phyloP scores from a whole-genome alignment of 2,797 vertebrate genomes.

The Merluccius polli region DNA sequence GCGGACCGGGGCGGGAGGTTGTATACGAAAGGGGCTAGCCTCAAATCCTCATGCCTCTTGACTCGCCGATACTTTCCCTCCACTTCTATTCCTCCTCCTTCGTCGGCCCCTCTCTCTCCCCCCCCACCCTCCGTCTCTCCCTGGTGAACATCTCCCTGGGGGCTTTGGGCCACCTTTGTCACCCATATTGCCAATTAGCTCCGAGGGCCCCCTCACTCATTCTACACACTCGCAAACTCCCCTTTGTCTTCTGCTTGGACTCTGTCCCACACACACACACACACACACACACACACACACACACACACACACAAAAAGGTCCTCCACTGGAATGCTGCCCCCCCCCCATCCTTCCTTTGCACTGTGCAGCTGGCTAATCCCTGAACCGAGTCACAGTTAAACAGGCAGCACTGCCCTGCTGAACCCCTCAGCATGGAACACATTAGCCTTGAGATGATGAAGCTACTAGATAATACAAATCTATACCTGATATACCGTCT shows the following conservation, averaged over 20 bases:
- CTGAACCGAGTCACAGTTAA: constrained; percentile 44
- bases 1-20: constrained; percentile 14
- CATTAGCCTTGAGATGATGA: neutral
- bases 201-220: constrained; percentile 70
- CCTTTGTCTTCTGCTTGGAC: neutral
- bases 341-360: constrained; percentile 53
- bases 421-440: constrained; percentile 20
- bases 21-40: constrained; percentile 10
- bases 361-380: constrained; percentile 69
- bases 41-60: constrained; percentile 27
- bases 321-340: constrained; percentile 68
- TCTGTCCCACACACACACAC: constrained; percentile 8
- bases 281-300: constrained; percentile 28
- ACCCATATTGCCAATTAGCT: constrained; percentile 85
- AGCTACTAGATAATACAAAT: neutral
- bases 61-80: constrained; percentile 8
- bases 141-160: constrained; percentile 66
- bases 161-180: constrained; percentile 85
- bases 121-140: constrained; percentile 28
- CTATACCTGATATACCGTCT: neutral
- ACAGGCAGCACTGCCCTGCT: constrained; percentile 31
- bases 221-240: constrained; percentile 13
- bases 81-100: constrained; percentile 26
- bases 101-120: constrained; percentile 3
- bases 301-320: constrained; percentile 51